Conservation (phyloP, 1,140 invertebrate species). For the Prorops nasuta region DNA sequence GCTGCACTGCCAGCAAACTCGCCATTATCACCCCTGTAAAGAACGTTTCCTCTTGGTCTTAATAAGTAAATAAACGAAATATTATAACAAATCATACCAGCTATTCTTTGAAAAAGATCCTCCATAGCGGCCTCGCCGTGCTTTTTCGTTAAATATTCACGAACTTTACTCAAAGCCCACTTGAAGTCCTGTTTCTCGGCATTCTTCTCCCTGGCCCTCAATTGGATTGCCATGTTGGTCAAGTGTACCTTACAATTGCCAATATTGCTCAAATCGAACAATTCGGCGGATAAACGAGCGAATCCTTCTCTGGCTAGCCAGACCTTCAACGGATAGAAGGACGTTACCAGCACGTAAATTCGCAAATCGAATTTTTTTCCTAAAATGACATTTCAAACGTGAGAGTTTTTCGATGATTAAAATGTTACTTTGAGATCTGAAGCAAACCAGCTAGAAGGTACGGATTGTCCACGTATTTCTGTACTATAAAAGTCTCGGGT, state of each 20-base stretch:
- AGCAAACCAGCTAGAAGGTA: conserved; percentile 67
- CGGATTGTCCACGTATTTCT: conserved; percentile 64
- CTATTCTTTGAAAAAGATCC: conserved; percentile 59
- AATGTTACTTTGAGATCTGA: too few relatives aligned
- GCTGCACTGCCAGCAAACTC: conserved; percentile 58
- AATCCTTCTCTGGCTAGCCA: conserved; percentile 67
- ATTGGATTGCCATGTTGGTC: conserved; percentile 67
- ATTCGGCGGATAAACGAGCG: conserved; percentile 61
- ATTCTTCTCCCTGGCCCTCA: conserved; percentile 20
- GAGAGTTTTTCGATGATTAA: too few relatives aligned
- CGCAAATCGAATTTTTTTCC: conserved; percentile 47
- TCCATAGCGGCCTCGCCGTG: conserved; percentile 51
- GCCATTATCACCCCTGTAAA: conserved; percentile 58
- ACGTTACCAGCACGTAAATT: conserved; percentile 44
- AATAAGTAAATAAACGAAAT: too few relatives aligned
- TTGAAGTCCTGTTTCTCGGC: conserved; percentile 40
- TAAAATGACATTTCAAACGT: conserved; percentile 49
- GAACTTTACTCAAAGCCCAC: conserved; percentile 47
- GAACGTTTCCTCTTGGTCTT: too few relatives aligned
- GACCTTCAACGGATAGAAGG: conserved; percentile 61
- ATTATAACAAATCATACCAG: conserved; percentile 35
- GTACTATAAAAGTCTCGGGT: conserved; percentile 51
- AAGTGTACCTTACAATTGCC: conserved; percentile 57
- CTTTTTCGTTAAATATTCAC: conserved; percentile 43
- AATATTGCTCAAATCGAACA: conserved; percentile 58